These are phyloP conservation scores for Psilanteris sp. DNA, from an alignment of 1,140 invertebrate species.

Conservation along the genomic window DNA sequence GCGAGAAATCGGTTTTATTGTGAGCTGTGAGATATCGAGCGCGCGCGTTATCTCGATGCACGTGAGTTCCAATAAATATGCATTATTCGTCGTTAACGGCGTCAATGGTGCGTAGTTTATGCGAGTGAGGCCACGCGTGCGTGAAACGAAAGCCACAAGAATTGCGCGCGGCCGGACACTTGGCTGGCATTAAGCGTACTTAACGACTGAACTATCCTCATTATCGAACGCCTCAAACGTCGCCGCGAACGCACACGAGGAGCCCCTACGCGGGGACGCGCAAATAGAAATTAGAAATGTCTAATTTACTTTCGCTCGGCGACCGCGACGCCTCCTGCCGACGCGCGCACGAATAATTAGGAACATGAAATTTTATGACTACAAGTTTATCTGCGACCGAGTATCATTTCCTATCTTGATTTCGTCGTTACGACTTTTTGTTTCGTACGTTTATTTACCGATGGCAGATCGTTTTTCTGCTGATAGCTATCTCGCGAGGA, in stretches of 20 bases:
- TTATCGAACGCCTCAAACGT: conserved; percentile 45
- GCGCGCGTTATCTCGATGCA: conserved; percentile 35
- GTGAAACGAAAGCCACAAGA: conserved; percentile 57
- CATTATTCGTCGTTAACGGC: conserved; percentile 51
- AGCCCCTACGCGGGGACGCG: conserved; percentile 4
- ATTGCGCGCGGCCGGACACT: conserved; percentile 39
- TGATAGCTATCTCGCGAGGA: no score
- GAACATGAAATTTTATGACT: conserved; percentile 27
- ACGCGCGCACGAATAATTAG: conserved; percentile 6
- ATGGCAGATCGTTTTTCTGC: not conserved
- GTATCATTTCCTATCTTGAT: not conserved
- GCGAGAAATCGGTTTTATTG: conserved; percentile 41
- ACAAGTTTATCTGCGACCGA: conserved; percentile 16
- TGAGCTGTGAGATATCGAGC: conserved; percentile 13
- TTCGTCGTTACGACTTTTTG: not conserved
- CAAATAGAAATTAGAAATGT: conserved; percentile 53
- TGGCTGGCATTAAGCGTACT: conserved; percentile 52
- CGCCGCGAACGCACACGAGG: conserved; percentile 3
- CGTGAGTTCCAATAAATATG: conserved; percentile 54
- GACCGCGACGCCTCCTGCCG: conserved; percentile 15
- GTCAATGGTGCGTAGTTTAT: conserved; percentile 52
- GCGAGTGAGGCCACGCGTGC: conserved; percentile 52
- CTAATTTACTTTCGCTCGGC: conserved; percentile 40
- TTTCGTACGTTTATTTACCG: not conserved
- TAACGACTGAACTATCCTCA: conserved; percentile 50